Evolutionary conservation across 2,888 invertebrate species (phyloP), one percentile per base, ranked within the genome.

Genomic region (Orchesellides sinensis): DNA sequence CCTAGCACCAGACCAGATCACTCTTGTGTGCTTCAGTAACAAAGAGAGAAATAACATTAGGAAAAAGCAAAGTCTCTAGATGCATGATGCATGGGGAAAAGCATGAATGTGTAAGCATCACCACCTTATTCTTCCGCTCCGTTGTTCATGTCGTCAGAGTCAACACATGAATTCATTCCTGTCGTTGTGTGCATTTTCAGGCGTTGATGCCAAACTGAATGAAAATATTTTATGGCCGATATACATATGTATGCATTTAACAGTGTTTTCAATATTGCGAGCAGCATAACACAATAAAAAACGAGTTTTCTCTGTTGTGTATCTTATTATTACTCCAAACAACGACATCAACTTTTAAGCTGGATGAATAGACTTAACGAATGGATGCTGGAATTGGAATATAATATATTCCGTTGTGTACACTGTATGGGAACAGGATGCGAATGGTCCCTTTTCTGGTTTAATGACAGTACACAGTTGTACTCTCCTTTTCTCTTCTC

Each of bases 301-400:
- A 65, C 21, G 27, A 63, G 63, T 32, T 61, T n/a, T 29, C 61
- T 61, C 23, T 61, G 27, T 59, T 77, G 61, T 49, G 40, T 61
- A 54, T 35, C 35, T 79, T 79, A 79, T 79, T 79, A 79, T 79
- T 79, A 54, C 70, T 70, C 63, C 78, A 79, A 79, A 79, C 78
- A 70, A 79, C 52, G 45, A 54, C 70, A 70, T 40, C 49, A 63
- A 32, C n/a, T n/a, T n/a, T n/a, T n/a, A n/a, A 56, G 8, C 17
- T 19, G 27, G 59, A 49, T 74, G 54, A 40, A 69, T 32, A 66
- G 54, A 69, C 17, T 21, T 25, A 32, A 14, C 54, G 23, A 61
- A 69, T 49, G 56, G 35, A 54, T 56, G n/a, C n/a, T n/a, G 25
- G 19, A 32, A 61, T 25, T 63, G 40, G 63, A 10, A 29, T 68